Base-by-base conservation (phyloP, 1,140 invertebrate genomes). In the Conus betulinus region DNA sequence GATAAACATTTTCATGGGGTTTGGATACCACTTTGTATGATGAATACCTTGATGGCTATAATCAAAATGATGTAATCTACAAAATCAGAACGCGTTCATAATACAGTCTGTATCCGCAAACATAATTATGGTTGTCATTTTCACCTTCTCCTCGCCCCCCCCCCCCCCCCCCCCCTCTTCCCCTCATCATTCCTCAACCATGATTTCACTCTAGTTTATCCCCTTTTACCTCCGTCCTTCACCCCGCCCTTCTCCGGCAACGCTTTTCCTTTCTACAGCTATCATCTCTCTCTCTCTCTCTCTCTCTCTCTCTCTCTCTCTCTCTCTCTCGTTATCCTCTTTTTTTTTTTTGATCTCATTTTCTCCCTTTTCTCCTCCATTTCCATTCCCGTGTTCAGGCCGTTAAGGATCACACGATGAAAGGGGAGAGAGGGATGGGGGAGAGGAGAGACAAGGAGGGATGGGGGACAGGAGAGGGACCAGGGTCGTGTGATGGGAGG, bases 301-400 rank as follows among this genome's bases (percentile, higher is more conserved):
- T 74, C 71, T 74, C 71, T 74, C 71, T 74, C 71, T 74, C 20
- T 74, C 71, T 74, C 71, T 74, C 71, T 74, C 71, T 74, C 71
- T 74, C 71, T 74, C 71, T 74, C 71, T 25, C 6, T 25, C 71
- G 7, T 23, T n/a, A 13, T 25, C 71, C 4, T 23, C 6, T 23
- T 74, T 23, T 74, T 25, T 23, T 74, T 23, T 74, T 23, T 74
- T 6, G 0, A 8, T 74, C 8, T 4, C n/a, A 20, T 23, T 25
- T 23, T 25, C 71, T 25, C 71, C n/a, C 71, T 25, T 88, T 81
- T 82, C 52, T 88, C 86, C 79, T 39, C 78, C 71, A 78, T 25
- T 87, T n/a, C 74, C 85, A 74, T 15, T 39, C 85, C 52, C 27
- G 25, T 74, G 15, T 71, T 20, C 25, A 7, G 39, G 5, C 67